phyloP scores from a whole-genome alignment of 2,113 vertebrate genomes.

The Phodopus roborovskii region DNA sequence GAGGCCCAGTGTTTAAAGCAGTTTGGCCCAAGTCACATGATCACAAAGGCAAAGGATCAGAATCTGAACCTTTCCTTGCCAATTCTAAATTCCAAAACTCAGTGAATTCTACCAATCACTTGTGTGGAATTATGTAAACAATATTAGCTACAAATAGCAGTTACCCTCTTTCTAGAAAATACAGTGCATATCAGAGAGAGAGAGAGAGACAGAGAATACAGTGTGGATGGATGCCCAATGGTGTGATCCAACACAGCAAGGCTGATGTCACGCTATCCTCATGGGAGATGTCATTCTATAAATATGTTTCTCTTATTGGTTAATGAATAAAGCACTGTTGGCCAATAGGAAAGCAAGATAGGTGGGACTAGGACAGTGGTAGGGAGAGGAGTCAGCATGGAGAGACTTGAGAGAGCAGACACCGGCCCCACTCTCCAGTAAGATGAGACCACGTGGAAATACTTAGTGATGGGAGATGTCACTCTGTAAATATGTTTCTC shows the following conservation, averaged over 20 bases:
- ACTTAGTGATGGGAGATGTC: too few species aligned
- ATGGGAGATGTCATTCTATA: too few species aligned
- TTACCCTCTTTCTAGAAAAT: not conserved
- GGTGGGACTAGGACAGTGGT: too few species aligned
- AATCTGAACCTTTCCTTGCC: not conserved
- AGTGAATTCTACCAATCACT: not conserved
- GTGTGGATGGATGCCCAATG: not conserved
- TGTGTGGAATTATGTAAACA: not conserved
- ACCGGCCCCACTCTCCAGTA: too few species aligned
- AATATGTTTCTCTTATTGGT: too few species aligned
- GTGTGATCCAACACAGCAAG: not conserved
- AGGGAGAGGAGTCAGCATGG: too few species aligned
- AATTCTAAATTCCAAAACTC: conserved; percentile 1
- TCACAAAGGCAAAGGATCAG: not conserved
- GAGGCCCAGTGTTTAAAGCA: not conserved
- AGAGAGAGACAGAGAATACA: not conserved
- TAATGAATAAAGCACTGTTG: too few species aligned
- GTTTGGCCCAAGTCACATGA: not conserved
- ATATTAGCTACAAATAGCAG: not conserved
- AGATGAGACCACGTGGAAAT: too few species aligned
- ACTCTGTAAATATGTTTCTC: too few species aligned
- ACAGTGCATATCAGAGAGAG: not conserved
- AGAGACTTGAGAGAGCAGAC: too few species aligned
- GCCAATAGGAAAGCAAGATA: too few species aligned
- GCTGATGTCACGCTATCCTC: not conserved